Base-by-base conservation (phyloP, 23 tunicate genomes). In the Styela clava region DNA sequence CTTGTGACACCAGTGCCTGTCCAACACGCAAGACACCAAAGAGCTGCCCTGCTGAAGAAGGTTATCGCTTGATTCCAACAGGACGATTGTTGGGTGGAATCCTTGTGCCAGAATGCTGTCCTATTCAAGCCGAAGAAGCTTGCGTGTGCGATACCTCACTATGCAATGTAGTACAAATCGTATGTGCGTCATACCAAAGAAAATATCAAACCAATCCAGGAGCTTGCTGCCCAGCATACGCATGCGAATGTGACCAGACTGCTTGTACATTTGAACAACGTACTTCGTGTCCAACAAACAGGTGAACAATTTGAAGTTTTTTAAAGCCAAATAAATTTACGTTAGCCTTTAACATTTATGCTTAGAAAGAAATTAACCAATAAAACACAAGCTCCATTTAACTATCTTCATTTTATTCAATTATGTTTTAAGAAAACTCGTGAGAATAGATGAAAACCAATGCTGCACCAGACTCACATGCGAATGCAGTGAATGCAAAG, bases 391-490 rank as follows among this genome's bases (percentile, higher is more conserved):
- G n/a, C n/a, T n/a, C n/a, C n/a, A n/a, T n/a, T n/a, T n/a, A n/a
- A n/a, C n/a, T n/a, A n/a, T n/a, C n/a, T n/a, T n/a, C n/a, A n/a
- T n/a, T n/a, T n/a, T n/a, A n/a, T n/a, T n/a, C n/a, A n/a, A n/a
- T n/a, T n/a, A n/a, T n/a, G n/a, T 18, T 67, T 67, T 67, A n/a
- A 67, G 71, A 29, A 67, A 29, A 19, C 34, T 86, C 2, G 87
- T 62, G 2, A 69, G 83, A 16, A 78, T 79, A 81, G 81, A 32
- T 1, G 31, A 79, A 33, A 88, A 88, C 68, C 23, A 69, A 25
- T 94, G 98, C 79, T 94, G 99, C 37, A 68, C 88, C 0, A 69
- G 82, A 2, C 64, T 37, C 24, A 82, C 81, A 16, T 94, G 98
- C 68, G 94, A 84, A 84, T 94, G 98, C 35, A 73, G 88, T 31